phyloP scores from a whole-genome alignment of 2,888 invertebrate species.

The Pammene aurita region DNA sequence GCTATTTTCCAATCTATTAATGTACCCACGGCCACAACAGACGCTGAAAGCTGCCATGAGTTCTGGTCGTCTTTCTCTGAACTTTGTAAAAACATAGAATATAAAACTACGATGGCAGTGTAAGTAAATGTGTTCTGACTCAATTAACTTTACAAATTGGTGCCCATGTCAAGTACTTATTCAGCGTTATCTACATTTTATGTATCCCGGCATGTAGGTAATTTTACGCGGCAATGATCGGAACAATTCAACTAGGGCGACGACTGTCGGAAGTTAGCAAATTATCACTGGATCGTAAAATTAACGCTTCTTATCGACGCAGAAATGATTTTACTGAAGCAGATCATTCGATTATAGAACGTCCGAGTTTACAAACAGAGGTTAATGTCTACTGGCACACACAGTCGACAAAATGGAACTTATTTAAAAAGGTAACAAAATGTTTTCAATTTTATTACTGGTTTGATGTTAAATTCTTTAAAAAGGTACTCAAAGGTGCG shows the following conservation, averaged over 20 bases:
- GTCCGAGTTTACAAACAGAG: slow-evolving; percentile 49
- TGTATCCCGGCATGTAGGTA: slow-evolving; percentile 56
- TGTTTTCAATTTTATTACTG: slow-evolving; percentile 83
- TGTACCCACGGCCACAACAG: slow-evolving; percentile 28
- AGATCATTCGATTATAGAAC: slow-evolving; percentile 63
- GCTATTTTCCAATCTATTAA: slow-evolving; percentile 41
- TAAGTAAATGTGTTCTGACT: slow-evolving; percentile 4
- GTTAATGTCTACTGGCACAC: slow-evolving; percentile 24
- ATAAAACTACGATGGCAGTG: neutral
- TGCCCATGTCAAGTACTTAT: slow-evolving; percentile 12
- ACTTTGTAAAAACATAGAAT: neutral
- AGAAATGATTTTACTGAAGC: slow-evolving; percentile 73
- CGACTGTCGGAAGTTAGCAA: slow-evolving; percentile 82
- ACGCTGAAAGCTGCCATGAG: slow-evolving; percentile 17
- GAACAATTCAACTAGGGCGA: slow-evolving; percentile 80
- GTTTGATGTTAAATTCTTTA: slow-evolving; percentile 83
- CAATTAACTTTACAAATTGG: slow-evolving; percentile 15
- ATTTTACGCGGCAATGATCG: slow-evolving; percentile 76
- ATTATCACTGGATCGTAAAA: slow-evolving; percentile 83
- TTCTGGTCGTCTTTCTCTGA: slow-evolving; percentile 10
- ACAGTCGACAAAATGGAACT: slow-evolving; percentile 65
- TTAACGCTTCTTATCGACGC: slow-evolving; percentile 83
- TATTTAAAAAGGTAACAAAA: slow-evolving; percentile 82
- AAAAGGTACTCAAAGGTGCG: slow-evolving; percentile 72
- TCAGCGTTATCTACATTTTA: slow-evolving; percentile 28